phyloP scores from a whole-genome alignment of 2,797 vertebrate genomes.

The Rallus crepitans region DNA sequence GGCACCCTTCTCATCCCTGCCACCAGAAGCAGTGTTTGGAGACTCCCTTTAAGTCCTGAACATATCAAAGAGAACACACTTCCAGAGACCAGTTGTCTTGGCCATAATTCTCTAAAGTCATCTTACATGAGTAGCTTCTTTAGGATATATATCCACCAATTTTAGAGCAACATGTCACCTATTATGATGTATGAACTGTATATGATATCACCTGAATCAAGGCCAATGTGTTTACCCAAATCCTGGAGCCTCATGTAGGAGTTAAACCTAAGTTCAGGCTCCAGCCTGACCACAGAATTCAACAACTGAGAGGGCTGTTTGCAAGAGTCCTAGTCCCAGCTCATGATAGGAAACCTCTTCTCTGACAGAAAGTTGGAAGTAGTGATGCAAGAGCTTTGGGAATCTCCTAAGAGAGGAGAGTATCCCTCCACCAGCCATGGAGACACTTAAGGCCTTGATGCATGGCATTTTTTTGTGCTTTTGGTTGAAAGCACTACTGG shows the following conservation, averaged over 20 bases:
- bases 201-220: background rate
- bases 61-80: background rate
- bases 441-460: background rate
- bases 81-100: background rate
- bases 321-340: background rate
- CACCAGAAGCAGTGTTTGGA: background rate
- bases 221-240: background rate
- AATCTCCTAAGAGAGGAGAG: background rate
- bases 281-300: background rate
- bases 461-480: background rate
- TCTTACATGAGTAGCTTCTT: background rate
- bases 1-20: background rate
- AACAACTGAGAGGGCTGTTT: background rate
- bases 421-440: background rate
- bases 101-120: background rate
- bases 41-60: background rate
- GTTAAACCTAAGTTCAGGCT: background rate
- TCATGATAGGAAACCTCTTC: background rate
- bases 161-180: background rate
- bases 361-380: background rate
- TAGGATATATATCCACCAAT: background rate
- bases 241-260: background rate
- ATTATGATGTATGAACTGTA: background rate
- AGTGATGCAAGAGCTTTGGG: background rate
- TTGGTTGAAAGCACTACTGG: background rate